Evolutionary conservation across 1,140 invertebrate genomes (phyloP).

Genomic region (Phocides pigmalion): DNA sequence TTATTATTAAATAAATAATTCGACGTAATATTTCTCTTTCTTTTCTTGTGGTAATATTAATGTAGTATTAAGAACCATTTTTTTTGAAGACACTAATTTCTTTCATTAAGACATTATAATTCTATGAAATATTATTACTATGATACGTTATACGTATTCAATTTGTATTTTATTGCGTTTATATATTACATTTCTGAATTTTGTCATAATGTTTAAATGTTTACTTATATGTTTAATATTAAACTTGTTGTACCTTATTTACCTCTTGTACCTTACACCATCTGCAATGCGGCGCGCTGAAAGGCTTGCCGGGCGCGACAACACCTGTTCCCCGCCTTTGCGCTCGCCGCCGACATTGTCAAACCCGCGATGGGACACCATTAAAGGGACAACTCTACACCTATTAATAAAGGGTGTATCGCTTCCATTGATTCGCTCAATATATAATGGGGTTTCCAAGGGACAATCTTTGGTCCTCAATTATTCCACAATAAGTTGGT

Average conservation of each 20-base stretch:
- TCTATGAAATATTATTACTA: too few relatives aligned
- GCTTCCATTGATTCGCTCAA: constrained; percentile 27
- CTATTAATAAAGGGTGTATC: constrained; percentile 31
- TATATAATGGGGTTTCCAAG: constrained; percentile 16
- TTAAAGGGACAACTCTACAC: constrained; percentile 32
- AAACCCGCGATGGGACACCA: constrained; percentile 45
- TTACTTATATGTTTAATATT: too few relatives aligned
- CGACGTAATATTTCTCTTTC: too few relatives aligned
- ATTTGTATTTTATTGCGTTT: too few relatives aligned
- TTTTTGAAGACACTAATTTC: too few relatives aligned
- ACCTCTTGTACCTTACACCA: not conserved
- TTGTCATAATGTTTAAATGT: too few relatives aligned
- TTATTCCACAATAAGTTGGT: constrained; percentile 3
- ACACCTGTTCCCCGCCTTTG: constrained; percentile 69
- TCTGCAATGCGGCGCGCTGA: constrained; percentile 29
- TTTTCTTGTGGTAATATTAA: too few relatives aligned
- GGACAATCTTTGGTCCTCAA: constrained; percentile 9
- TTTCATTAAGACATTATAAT: too few relatives aligned
- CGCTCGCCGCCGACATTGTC: constrained; percentile 63
- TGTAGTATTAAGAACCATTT: too few relatives aligned
- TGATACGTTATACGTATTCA: too few relatives aligned
- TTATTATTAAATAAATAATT: too few relatives aligned
- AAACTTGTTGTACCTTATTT: not conserved
- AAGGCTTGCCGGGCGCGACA: constrained; percentile 49
- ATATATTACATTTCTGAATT: too few relatives aligned